A percentile compares a stretch with the other conserved stretches of the same genome.
These are phyloP conservation scores for Frieseomelitta varia DNA, from an alignment of 1,140 invertebrate genomes.

Conservation along the genomic window DNA sequence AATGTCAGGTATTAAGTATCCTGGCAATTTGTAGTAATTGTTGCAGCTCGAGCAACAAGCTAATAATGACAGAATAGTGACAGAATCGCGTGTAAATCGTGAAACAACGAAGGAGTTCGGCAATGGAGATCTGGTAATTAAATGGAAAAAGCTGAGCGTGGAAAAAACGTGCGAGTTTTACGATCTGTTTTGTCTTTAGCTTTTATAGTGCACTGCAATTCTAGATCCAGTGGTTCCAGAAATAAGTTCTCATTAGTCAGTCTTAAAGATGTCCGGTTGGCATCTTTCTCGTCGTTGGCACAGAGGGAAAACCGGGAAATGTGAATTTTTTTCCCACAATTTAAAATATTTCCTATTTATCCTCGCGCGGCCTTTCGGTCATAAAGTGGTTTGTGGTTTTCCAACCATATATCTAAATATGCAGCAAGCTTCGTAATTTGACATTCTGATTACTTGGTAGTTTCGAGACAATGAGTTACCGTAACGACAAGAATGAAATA, in stretches of 20 bases:
- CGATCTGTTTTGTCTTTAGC: background rate
- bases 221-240: no score
- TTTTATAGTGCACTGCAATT: background rate
- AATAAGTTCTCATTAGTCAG: no score
- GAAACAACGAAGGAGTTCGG: background rate
- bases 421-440: background rate
- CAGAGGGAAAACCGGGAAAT: background rate
- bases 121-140: background rate
- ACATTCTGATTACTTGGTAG: background rate
- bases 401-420: background rate
- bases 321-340: background rate
- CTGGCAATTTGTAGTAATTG: slow-evolving; percentile 14
- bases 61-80: background rate
- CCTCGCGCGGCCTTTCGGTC: background rate
- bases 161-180: background rate
- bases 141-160: background rate
- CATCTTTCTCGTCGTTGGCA: background rate
- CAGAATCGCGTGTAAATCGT: background rate
- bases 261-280: background rate
- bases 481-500: background rate
- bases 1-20: background rate
- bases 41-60: slow-evolving; percentile 1
- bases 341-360: background rate
- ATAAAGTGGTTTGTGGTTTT: slow-evolving; percentile 7
- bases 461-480: background rate